Base-by-base conservation (phyloP, 2,113 vertebrate genomes). In the Callaeas wilsoni region DNA sequence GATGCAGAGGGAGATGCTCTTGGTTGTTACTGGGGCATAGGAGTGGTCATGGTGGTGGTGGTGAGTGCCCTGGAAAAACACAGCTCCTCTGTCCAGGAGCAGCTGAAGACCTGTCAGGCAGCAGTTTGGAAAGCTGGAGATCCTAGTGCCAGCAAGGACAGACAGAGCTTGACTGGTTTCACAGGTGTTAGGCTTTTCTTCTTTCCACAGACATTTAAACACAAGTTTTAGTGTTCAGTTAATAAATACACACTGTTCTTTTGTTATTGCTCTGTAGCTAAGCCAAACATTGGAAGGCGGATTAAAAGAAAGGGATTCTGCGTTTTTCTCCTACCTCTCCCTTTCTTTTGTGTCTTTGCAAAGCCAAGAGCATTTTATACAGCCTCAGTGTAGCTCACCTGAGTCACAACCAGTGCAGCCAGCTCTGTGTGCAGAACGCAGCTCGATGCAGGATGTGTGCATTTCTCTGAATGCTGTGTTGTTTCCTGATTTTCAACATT, bases 291-390 rank as follows among this genome's bases (percentile, higher is more conserved):
- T 81, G 64, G 37, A 87, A 95, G 32, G 65, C 68, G 73, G 39
- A 42, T 80, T 84, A 46, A 71, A 94, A 85, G 59, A 81, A 82
- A 55, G 41, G 13, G 37, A 84, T 92, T 94, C 87, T 87, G 39
- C 4, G 0, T 84, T 93, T 93, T 80, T 82, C 56, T 82, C 56
- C 60, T 49, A 87, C 77, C 84, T 73, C 74, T 84, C 67, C 84
- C 74, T 55, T 93, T 84, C 84, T 81, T 90, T 86, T 84, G 82
- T 91, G 89, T 65, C 79, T 83, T 84, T 92, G 77, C 57, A 89
- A 90, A 75, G 65, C 29, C 62, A 84, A 4, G 1, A 52, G 44
- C 21, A 68, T 60, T 85, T 70, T 44, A 12, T 10, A 33, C 3
- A 47, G 32, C 19, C 23, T 46, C 44, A 68, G 56, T 4, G 16